phyloP scores from a whole-genome alignment of 2,888 invertebrate species.

The Dasysyrphus tricinctus region DNA sequence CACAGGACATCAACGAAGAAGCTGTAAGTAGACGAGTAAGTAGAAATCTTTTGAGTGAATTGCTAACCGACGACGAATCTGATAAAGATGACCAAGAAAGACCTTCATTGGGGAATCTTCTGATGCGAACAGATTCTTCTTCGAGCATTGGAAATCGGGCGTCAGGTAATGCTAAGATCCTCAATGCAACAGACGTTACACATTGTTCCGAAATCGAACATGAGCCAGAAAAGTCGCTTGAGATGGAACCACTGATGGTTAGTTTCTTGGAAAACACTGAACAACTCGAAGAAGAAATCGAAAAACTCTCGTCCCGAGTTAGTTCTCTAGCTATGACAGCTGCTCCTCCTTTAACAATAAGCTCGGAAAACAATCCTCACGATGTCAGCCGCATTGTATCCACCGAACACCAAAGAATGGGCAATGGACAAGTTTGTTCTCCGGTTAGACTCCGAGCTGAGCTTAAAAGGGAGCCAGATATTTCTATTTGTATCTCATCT shows the following conservation, averaged over 20 bases:
- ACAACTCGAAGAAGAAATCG: conserved; percentile 70
- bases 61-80: conserved; percentile 76
- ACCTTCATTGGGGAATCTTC: conserved; percentile 68
- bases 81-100: conserved; percentile 25
- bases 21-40: conserved; percentile 58
- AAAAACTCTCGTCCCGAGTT: conserved; percentile 77
- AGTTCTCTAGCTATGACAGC: conserved; percentile 76
- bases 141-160: background rate
- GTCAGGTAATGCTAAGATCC: background rate
- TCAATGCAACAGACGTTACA: conserved; percentile 51
- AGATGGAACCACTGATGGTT: conserved; percentile 80
- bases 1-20: conserved; percentile 38
- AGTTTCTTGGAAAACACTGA: conserved; percentile 70
- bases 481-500: conserved; percentile 74
- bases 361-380: conserved; percentile 31
- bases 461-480: conserved; percentile 1
- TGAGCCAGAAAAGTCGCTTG: conserved; percentile 70
- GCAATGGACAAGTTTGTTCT: conserved; percentile 52
- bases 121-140: conserved; percentile 75
- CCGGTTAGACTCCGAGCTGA: conserved; percentile 2
- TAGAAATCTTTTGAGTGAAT: conserved; percentile 77
- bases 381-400: conserved; percentile 69
- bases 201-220: conserved; percentile 50
- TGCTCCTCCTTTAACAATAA: conserved; percentile 37
- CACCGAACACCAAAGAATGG: conserved; percentile 74